These are phyloP conservation scores for Drosophila histrio DNA, from an alignment of 2,888 invertebrate genomes.

Conservation along the genomic window DNA sequence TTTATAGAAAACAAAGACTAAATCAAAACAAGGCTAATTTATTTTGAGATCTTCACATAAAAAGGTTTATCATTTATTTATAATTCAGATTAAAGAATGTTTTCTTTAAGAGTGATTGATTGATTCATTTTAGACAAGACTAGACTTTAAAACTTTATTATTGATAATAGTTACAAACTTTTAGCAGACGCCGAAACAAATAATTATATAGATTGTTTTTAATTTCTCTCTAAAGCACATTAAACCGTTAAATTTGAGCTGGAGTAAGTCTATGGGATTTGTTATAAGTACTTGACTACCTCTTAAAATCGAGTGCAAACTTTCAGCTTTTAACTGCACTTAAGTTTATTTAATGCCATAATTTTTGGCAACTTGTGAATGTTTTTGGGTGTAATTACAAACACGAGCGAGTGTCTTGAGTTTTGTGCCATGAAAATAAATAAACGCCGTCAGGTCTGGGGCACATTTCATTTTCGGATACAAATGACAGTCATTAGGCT, in stretches of 20 bases:
- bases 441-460: slow-evolving; percentile 54
- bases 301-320: not conserved
- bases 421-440: slow-evolving; percentile 64
- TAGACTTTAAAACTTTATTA: no score
- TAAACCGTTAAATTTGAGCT: not conserved
- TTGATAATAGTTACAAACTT: not conserved
- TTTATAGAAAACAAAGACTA: no score
- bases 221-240: not conserved
- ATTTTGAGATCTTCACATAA: no score
- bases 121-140: no score
- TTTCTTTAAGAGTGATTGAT: no score
- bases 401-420: slow-evolving; percentile 38
- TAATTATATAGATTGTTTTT: not conserved
- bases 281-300: not conserved
- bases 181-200: not conserved
- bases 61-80: no score
- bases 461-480: slow-evolving; percentile 62
- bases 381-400: slow-evolving; percentile 59
- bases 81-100: no score
- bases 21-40: no score
- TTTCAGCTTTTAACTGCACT: slow-evolving; percentile 32
- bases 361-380: slow-evolving; percentile 51
- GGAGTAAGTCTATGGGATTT: not conserved
- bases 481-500: slow-evolving; percentile 71
- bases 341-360: slow-evolving; percentile 61